Conservation (phyloP, 2,113 vertebrate species). For the Anthoscopus minutus region DNA sequence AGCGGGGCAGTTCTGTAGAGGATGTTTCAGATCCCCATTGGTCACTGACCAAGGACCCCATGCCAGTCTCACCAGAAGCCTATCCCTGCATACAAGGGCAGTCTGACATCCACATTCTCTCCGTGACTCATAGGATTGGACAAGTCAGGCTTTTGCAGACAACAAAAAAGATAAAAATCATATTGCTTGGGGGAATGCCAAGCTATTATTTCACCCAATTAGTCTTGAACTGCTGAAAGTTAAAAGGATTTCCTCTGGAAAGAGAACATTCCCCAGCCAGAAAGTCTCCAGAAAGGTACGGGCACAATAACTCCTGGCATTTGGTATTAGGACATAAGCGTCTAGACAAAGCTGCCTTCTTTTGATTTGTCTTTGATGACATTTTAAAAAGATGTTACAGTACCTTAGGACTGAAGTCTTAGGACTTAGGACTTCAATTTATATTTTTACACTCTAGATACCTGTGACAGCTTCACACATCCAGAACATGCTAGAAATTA, state of each 20-base stretch:
- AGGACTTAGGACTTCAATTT: not conserved
- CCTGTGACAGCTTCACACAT: not conserved
- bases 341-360: slow-evolving; percentile 32
- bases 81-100: not conserved
- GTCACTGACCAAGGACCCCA: not conserved
- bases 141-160: slow-evolving; percentile 32
- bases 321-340: not conserved
- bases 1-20: not conserved
- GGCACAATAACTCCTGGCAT: slow-evolving; percentile 48
- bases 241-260: slow-evolving; percentile 73
- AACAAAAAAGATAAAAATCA: slow-evolving; percentile 62
- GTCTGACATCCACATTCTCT: not conserved
- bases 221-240: slow-evolving; percentile 64
- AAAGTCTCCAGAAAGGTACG: slow-evolving; percentile 52
- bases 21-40: not conserved
- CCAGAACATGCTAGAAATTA: not conserved
- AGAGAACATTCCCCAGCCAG: slow-evolving; percentile 59
- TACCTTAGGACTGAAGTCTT: no score
- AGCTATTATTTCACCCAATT: slow-evolving; percentile 41
- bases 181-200: slow-evolving; percentile 49
- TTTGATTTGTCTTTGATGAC: not conserved
- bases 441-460: not conserved
- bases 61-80: not conserved
- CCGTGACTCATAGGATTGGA: not conserved
- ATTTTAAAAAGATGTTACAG: not conserved